Percentiles rank a stretch among this genome's conserved stretches.
phyloP scores from a whole-genome alignment of 2,797 vertebrate genomes.

The Periophthalmus magnuspinnatus region DNA sequence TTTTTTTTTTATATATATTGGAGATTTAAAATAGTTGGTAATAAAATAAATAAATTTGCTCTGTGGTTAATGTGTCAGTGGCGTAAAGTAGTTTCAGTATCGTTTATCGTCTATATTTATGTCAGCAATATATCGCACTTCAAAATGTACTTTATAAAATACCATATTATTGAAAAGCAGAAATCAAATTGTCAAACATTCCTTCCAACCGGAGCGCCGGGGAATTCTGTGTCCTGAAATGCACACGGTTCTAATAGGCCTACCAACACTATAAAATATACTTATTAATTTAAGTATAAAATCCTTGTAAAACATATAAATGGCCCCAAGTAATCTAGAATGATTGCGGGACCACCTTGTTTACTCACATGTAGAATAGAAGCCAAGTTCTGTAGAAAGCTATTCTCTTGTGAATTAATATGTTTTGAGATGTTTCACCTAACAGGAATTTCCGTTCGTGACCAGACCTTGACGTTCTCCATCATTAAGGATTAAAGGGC shows the following conservation, averaged over 20 bases:
- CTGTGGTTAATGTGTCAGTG: too few species aligned
- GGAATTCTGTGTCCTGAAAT: not conserved
- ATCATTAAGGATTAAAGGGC: conserved; percentile 63
- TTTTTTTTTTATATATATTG: too few species aligned
- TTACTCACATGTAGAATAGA: conserved; percentile 8
- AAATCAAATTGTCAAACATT: not conserved
- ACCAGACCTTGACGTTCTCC: conserved; percentile 62
- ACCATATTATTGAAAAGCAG: not conserved
- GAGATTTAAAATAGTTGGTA: too few species aligned
- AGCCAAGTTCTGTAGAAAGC: conserved; percentile 19
- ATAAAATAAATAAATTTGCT: too few species aligned
- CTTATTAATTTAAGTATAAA: not conserved
- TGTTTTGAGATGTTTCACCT: conserved; percentile 63
- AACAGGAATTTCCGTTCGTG: conserved; percentile 72
- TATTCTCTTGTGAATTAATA: conserved; percentile 48
- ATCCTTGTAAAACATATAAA: conserved; percentile 5
- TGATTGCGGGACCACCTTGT: conserved; percentile 33
- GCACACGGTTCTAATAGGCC: not conserved
- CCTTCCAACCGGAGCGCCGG: not conserved
- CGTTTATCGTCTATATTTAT: too few species aligned
- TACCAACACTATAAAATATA: not conserved
- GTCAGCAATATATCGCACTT: too few species aligned
- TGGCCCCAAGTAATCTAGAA: not conserved
- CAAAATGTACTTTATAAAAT: too few species aligned
- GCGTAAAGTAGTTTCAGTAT: too few species aligned